These are phyloP conservation scores for Cladopsammia gracilis DNA, from an alignment of 64 coral and sea anemone genomes.

Conservation along the genomic window DNA sequence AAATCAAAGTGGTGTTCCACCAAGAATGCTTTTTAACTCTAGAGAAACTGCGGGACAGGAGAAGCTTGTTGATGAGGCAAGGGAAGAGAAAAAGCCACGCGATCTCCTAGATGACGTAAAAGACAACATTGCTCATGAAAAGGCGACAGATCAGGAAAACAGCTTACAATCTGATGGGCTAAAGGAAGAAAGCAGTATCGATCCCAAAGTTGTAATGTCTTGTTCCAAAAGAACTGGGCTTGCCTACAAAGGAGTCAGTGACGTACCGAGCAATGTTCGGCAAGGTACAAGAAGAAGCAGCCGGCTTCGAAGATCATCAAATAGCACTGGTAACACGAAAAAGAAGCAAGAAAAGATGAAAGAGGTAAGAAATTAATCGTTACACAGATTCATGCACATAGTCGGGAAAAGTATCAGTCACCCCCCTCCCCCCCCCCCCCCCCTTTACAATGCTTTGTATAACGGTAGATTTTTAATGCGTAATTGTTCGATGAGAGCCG, in stretches of 20 bases:
- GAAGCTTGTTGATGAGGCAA: background rate
- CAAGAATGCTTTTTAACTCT: background rate
- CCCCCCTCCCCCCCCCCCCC: background rate
- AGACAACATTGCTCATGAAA: background rate
- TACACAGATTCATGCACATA: background rate
- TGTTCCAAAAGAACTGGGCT: background rate
- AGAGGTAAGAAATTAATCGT: background rate
- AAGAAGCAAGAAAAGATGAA: background rate
- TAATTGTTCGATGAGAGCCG: too few relatives aligned
- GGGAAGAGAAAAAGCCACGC: background rate
- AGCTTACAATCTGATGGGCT: background rate
- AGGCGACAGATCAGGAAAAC: background rate
- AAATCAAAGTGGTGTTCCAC: background rate
- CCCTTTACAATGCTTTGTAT: background rate
- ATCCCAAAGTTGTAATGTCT: background rate
- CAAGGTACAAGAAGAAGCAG: constrained; percentile 1
- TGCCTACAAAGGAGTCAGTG: background rate
- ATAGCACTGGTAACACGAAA: background rate
- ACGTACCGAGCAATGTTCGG: constrained; percentile 1
- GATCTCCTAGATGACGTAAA: constrained; percentile 15
- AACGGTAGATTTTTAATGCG: too few relatives aligned
- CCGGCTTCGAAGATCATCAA: background rate
- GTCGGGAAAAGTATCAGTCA: background rate
- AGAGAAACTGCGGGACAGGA: background rate
- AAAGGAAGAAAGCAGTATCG: background rate